Conservation (phyloP, 2,797 vertebrate genomes). For the Arnoldichthys spilopterus region DNA sequence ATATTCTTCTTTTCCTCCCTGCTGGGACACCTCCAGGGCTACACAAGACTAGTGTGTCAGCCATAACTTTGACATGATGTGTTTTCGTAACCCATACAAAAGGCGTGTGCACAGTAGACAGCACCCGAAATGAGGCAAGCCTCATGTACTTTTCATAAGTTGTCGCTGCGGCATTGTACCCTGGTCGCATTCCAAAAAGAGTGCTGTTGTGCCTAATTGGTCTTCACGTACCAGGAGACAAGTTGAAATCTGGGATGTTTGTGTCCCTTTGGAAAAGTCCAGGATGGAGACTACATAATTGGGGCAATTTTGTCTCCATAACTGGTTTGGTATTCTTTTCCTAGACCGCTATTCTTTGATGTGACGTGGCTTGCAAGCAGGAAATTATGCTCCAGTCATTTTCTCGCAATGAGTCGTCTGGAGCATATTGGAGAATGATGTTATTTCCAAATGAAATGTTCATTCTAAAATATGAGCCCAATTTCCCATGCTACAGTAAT, state of each 20-base stretch:
- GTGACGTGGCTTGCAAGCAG: conserved; percentile 12
- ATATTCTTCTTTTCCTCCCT: background rate
- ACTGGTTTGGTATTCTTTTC: conserved; percentile 7
- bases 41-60: conserved; percentile 12
- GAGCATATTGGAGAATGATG: background rate
- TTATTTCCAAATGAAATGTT: conserved; percentile 25
- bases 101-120: conserved; percentile 47
- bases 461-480: conserved; percentile 16
- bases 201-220: conserved; percentile 66
- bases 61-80: conserved; percentile 18
- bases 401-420: background rate
- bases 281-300: conserved; percentile 68
- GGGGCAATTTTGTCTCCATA: conserved; percentile 51
- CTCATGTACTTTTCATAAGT: conserved; percentile 69
- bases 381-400: conserved; percentile 31
- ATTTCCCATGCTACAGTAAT: conserved; percentile 4
- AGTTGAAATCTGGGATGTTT: conserved; percentile 63
- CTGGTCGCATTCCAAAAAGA: conserved; percentile 65
- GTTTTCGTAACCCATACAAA: conserved; percentile 54
- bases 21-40: background rate
- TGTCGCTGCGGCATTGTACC: conserved; percentile 63
- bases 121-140: conserved; percentile 51
- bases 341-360: conserved; percentile 13
- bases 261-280: conserved; percentile 64
- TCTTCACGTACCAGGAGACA: conserved; percentile 57